Evolutionary conservation across 2,797 vertebrate species (phyloP).

Genomic region (Macropodus opercularis): DNA sequence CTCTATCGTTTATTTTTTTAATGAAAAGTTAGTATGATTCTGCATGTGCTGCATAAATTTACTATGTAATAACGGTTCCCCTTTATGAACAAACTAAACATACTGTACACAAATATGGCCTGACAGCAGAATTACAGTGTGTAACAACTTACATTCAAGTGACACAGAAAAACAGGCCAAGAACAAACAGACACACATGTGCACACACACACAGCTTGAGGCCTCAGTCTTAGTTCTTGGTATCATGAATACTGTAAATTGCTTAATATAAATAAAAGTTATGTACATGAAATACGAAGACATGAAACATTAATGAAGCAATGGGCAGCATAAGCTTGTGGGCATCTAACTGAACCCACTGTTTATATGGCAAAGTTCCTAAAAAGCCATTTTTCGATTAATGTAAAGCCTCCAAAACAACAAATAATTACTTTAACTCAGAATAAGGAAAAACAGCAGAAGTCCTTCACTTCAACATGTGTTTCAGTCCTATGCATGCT

Average conservation of each 20-base stretch:
- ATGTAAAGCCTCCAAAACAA: constrained; percentile 10
- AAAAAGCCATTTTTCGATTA: constrained; percentile 3
- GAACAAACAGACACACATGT: constrained; percentile 10
- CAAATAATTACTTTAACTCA: constrained; percentile 17
- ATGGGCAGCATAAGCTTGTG: constrained; percentile 12
- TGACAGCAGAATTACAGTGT: constrained; percentile 68
- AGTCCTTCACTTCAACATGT: constrained; percentile 27
- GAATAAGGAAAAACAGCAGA: constrained; percentile 39
- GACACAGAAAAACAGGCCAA: constrained; percentile 70
- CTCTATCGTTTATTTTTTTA: constrained; percentile 41
- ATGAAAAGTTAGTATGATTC: constrained; percentile 66
- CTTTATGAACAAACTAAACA: constrained; percentile 67
- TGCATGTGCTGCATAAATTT: constrained; percentile 76
- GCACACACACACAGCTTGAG: not conserved
- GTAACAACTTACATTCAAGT: constrained; percentile 87
- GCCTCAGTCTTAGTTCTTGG: constrained; percentile 30
- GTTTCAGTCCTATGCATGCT: constrained; percentile 16
- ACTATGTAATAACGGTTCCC: constrained; percentile 72
- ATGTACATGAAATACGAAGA: too few species aligned
- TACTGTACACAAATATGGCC: constrained; percentile 67
- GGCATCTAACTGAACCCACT: not conserved
- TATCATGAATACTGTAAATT: constrained; percentile 48
- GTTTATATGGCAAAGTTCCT: constrained; percentile 27
- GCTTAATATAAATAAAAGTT: not conserved
- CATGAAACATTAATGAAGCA: constrained; percentile 5